phyloP scores from a whole-genome alignment of 2,113 vertebrate genomes.

The Nannobrachium achirus region DNA sequence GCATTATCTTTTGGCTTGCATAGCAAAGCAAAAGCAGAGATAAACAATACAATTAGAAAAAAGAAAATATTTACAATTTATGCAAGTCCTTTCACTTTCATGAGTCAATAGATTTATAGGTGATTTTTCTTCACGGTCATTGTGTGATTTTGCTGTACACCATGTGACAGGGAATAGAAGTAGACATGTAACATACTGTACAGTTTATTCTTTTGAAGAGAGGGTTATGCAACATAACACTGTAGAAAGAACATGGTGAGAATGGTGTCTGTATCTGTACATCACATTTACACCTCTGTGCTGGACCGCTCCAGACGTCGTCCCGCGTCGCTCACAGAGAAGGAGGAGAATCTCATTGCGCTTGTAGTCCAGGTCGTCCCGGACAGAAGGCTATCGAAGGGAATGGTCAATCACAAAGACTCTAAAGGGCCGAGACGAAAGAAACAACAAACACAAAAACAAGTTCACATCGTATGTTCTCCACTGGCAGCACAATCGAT shows the following conservation, averaged over 20 bases:
- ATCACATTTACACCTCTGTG: slow-evolving; percentile 77
- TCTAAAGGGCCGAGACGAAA: slow-evolving; percentile 62
- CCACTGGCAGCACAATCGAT: too few species aligned
- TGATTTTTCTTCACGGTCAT: slow-evolving; percentile 62
- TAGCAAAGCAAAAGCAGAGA: slow-evolving; percentile 79
- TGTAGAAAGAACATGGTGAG: slow-evolving; percentile 57
- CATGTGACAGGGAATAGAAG: slow-evolving; percentile 73
- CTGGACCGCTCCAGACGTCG: slow-evolving; percentile 50
- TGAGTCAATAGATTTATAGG: slow-evolving; percentile 58
- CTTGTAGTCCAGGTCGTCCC: slow-evolving; percentile 64
- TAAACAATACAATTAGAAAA: slow-evolving; percentile 41
- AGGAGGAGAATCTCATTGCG: slow-evolving; percentile 63
- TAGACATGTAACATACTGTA: slow-evolving; percentile 64
- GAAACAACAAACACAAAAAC: too few species aligned
- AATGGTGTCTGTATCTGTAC: slow-evolving; percentile 78
- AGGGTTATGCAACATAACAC: slow-evolving; percentile 63
- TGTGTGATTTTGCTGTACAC: slow-evolving; percentile 66
- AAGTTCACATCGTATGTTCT: too few species aligned
- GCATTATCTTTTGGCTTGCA: slow-evolving; percentile 77
- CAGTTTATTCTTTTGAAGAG: slow-evolving; percentile 60
- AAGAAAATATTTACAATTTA: slow-evolving; percentile 81
- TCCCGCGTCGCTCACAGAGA: slow-evolving; percentile 55
- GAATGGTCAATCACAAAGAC: slow-evolving; percentile 54
- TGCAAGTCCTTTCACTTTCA: slow-evolving; percentile 72
- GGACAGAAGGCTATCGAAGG: slow-evolving; percentile 51